Evolutionary conservation across 2,113 vertebrate genomes (phyloP).

Genomic region (Crotalus tigris): DNA sequence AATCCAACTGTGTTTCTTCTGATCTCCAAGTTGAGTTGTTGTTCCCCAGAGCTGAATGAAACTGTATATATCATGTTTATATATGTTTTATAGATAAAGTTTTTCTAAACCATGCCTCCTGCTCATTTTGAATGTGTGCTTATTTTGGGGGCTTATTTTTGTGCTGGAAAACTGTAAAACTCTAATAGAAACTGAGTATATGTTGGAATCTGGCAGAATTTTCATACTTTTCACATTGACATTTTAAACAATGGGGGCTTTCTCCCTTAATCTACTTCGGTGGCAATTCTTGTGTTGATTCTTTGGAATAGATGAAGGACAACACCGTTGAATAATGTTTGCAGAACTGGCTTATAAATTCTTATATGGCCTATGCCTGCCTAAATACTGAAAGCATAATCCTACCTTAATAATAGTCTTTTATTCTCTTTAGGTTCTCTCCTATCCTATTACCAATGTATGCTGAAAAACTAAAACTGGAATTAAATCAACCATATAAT

Average conservation of each 20-base stretch:
- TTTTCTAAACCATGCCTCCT: too few relatives aligned
- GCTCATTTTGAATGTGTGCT: too few relatives aligned
- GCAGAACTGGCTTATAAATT: neutral
- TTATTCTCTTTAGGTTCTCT: neutral
- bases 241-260: neutral
- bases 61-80: too few relatives aligned
- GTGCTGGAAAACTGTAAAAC: too few relatives aligned
- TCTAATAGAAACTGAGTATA: neutral
- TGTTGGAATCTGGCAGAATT: neutral
- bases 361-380: neutral
- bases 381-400: neutral
- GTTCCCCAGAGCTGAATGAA: too few relatives aligned
- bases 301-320: neutral
- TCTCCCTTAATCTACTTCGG: neutral
- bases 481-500: neutral
- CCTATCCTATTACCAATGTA: neutral
- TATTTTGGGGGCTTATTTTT: too few relatives aligned
- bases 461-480: neutral
- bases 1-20: too few relatives aligned
- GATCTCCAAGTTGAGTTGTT: too few relatives aligned
- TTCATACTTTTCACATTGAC: neutral
- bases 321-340: neutral
- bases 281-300: neutral
- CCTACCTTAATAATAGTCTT: neutral
- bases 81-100: too few relatives aligned